Evolutionary conservation across 2,113 vertebrate genomes (phyloP).

Genomic region (Anarrhichthys ocellatus): DNA sequence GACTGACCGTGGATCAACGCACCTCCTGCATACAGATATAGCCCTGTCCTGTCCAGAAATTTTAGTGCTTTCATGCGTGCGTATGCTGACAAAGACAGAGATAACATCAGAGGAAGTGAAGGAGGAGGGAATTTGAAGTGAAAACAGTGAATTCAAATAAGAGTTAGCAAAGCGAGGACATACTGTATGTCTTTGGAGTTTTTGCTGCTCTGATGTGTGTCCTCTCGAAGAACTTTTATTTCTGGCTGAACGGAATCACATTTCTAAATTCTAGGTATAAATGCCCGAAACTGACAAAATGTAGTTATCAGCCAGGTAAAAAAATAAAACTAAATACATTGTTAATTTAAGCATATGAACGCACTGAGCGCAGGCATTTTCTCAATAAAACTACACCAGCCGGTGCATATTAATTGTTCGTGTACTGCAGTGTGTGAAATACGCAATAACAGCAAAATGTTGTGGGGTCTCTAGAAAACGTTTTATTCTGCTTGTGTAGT

Average conservation of each 20-base stretch:
- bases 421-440: too few relatives aligned
- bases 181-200: not conserved
- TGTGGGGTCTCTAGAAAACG: too few relatives aligned
- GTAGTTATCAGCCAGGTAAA: not conserved
- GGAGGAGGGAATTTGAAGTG: not conserved
- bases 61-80: slow-evolving; percentile 5
- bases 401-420: too few relatives aligned
- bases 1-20: slow-evolving; percentile 27
- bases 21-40: slow-evolving; percentile 32
- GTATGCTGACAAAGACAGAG: slow-evolving; percentile 10
- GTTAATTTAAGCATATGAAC: too few relatives aligned
- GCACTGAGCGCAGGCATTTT: not conserved
- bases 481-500: too few relatives aligned
- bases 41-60: slow-evolving; percentile 7
- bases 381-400: not conserved
- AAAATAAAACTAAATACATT: not conserved
- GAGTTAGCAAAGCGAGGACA: not conserved
- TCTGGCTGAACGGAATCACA: not conserved
- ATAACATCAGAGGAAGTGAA: not conserved
- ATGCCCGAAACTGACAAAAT: not conserved
- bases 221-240: not conserved
- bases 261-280: not conserved
- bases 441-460: too few relatives aligned
- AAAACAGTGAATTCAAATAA: not conserved
- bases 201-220: not conserved